Evolutionary conservation across 2,888 invertebrate genomes (phyloP).

Genomic region (Trissolcus brochymenae): DNA sequence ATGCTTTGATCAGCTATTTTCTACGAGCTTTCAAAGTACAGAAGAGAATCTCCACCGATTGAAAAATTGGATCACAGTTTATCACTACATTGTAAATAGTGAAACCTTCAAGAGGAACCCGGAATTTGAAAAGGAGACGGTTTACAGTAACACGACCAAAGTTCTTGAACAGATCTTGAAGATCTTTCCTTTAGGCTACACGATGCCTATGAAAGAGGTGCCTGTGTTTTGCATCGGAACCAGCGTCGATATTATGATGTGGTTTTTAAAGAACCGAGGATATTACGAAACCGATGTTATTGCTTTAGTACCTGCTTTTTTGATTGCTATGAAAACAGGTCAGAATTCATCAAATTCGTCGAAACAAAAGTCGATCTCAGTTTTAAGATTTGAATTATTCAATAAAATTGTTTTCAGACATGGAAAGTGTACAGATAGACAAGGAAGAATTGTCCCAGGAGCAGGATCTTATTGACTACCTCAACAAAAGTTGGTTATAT

Average conservation of each 20-base stretch:
- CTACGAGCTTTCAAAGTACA: slow-evolving; percentile 46
- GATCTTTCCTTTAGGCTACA: slow-evolving; percentile 12
- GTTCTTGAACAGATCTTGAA: slow-evolving; percentile 29
- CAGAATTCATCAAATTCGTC: background rate
- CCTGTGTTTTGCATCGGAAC: slow-evolving; percentile 65
- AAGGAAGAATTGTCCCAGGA: slow-evolving; percentile 30
- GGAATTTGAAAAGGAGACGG: slow-evolving; percentile 11
- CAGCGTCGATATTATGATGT: slow-evolving; percentile 64
- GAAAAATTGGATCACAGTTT: slow-evolving; percentile 65
- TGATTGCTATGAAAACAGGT: slow-evolving; percentile 30
- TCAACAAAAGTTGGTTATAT: slow-evolving; percentile 66
- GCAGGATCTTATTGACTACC: slow-evolving; percentile 62
- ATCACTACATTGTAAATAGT: slow-evolving; percentile 59
- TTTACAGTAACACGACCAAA: slow-evolving; percentile 18
- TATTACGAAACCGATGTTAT: slow-evolving; percentile 33
- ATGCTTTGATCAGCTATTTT: slow-evolving; percentile 62
- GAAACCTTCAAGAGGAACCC: slow-evolving; percentile 50
- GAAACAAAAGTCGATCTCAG: background rate
- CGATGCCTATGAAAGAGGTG: slow-evolving; percentile 16
- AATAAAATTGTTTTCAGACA: slow-evolving; percentile 14
- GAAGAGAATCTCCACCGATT: slow-evolving; percentile 58
- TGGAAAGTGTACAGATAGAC: slow-evolving; percentile 8
- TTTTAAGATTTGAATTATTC: background rate
- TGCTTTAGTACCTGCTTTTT: slow-evolving; percentile 14
- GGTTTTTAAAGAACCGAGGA: slow-evolving; percentile 61